Evolutionary conservation across 1,140 invertebrate species (phyloP).

Genomic region (Notospermus geniculatus): DNA sequence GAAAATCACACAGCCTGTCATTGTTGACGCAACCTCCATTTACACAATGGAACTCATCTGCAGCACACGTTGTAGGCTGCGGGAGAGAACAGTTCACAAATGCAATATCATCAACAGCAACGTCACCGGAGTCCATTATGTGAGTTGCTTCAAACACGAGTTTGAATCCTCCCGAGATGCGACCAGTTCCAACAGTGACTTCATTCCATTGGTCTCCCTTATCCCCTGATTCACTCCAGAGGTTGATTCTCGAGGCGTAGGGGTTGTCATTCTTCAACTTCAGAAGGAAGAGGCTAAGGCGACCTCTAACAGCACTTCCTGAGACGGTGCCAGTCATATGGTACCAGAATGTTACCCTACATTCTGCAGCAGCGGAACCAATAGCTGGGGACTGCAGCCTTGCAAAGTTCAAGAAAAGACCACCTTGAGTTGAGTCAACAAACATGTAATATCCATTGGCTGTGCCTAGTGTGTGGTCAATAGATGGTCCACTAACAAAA

Average conservation of each 20-base stretch:
- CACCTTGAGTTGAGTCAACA: slow-evolving; percentile 36
- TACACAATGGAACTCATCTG: slow-evolving; percentile 41
- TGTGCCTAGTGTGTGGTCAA: slow-evolving; percentile 41
- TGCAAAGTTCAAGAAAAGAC: slow-evolving; percentile 29
- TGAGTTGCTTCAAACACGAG: slow-evolving; percentile 35
- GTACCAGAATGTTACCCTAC: slow-evolving; percentile 35
- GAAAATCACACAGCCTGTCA: slow-evolving; percentile 33
- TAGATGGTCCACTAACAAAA: slow-evolving; percentile 29
- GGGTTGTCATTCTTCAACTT: no score
- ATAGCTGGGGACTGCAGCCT: slow-evolving; percentile 24
- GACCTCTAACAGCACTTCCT: slow-evolving; percentile 25
- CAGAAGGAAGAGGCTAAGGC: slow-evolving; percentile 18
- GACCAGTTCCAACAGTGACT: slow-evolving; percentile 31
- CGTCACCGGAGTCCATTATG: slow-evolving; percentile 29
- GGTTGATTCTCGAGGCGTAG: slow-evolving; percentile 13
- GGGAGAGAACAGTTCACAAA: slow-evolving; percentile 37
- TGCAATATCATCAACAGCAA: slow-evolving; percentile 48
- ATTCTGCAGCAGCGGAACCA: slow-evolving; percentile 18
- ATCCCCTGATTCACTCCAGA: slow-evolving; percentile 31
- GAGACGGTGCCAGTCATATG: slow-evolving; percentile 25
- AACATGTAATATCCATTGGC: slow-evolving; percentile 40
- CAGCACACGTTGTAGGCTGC: not conserved
- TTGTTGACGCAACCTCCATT: slow-evolving; percentile 34
- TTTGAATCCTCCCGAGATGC: slow-evolving; percentile 24
- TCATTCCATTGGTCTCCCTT: slow-evolving; percentile 37